These are phyloP conservation scores for Nomia melanderi DNA, from an alignment of 1,140 invertebrate genomes.

Conservation along the genomic window DNA sequence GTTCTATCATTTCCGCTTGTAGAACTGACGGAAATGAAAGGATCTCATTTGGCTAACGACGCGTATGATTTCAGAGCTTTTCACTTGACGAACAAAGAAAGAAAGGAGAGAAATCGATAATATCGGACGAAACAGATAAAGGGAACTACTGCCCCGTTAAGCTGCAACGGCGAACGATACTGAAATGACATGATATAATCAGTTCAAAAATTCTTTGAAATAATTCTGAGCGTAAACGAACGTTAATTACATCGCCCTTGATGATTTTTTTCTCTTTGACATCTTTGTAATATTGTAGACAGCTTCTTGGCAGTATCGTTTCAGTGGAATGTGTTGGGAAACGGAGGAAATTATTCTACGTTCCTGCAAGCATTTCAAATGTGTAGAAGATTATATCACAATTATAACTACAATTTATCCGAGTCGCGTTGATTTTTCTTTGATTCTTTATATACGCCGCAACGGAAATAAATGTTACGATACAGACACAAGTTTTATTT, in stretches of 20 bases:
- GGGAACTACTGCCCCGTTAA: conserved; percentile 34
- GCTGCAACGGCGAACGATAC: background rate
- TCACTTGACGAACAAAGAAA: conserved; percentile 32
- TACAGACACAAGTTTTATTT: background rate
- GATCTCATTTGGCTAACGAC: conserved; percentile 54
- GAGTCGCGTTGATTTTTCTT: too few relatives aligned
- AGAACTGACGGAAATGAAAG: conserved; percentile 33
- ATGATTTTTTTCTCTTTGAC: background rate
- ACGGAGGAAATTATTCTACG: too few relatives aligned
- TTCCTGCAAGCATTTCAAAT: too few relatives aligned
- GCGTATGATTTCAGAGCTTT: conserved; percentile 47
- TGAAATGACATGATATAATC: background rate
- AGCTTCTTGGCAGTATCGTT: too few relatives aligned
- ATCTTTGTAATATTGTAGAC: too few relatives aligned
- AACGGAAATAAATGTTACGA: too few relatives aligned
- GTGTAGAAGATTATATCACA: too few relatives aligned
- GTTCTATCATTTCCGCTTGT: conserved; percentile 20
- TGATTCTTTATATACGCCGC: too few relatives aligned
- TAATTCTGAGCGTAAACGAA: background rate
- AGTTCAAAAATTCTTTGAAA: background rate
- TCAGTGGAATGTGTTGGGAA: too few relatives aligned
- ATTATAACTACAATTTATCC: too few relatives aligned
- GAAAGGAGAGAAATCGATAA: conserved; percentile 30
- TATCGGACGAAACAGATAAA: conserved; percentile 41
- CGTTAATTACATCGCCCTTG: background rate